Evolutionary conservation across 2,797 vertebrate genomes (phyloP), one percentile per base, ranked within the genome.

Genomic region (Phoebastria nigripes): DNA sequence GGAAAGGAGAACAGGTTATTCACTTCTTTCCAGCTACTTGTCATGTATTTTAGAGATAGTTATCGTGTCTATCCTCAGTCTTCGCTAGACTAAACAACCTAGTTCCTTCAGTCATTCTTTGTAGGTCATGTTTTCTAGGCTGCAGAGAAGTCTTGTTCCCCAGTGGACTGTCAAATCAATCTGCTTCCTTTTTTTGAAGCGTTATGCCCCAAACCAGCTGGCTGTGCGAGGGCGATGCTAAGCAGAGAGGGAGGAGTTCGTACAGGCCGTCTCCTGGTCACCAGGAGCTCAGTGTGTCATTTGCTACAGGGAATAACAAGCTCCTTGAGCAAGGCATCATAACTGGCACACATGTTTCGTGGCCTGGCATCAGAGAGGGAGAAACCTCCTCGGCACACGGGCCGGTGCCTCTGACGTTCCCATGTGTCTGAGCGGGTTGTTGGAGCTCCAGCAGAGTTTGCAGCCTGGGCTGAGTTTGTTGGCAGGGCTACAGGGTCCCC

Each of bases 41-140:
- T 87, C 82, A 33, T 62, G 24, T 65, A 79, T 92, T 95, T 94
- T 66, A 91, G 82, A 88, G 90, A 55, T 47, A 86, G 91, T 87
- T 95, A 93, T 47, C 17, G 0, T 73, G 93, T 78, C 89, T 96
- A 25, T 82, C 80, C 41, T 91, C 94, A 88, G 65, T 90, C 87
- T 94, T 95, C 0, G 13, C 91, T 97, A 97, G 96, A 97, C 96
- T 94, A 96, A 97, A 94, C 96, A 97, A 97, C 96, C 96, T 95
- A 97, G 95, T 95, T 97, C 96, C 96, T 96, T 97, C 96, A 96
- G 95, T 97, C 96, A 96, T 97, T 90, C 91, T 96, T 97, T 96
- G 95, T 97, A 97, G 96, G 96, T 97, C 96, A 97, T 91, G 87
- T 95, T 96, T 96, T 94, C 89, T 94, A 94, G 93, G 89, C 93